Percentiles rank a stretch among this genome's conserved stretches.
phyloP scores from a whole-genome alignment of 2,113 vertebrate species.

The Podarcis muralis region DNA sequence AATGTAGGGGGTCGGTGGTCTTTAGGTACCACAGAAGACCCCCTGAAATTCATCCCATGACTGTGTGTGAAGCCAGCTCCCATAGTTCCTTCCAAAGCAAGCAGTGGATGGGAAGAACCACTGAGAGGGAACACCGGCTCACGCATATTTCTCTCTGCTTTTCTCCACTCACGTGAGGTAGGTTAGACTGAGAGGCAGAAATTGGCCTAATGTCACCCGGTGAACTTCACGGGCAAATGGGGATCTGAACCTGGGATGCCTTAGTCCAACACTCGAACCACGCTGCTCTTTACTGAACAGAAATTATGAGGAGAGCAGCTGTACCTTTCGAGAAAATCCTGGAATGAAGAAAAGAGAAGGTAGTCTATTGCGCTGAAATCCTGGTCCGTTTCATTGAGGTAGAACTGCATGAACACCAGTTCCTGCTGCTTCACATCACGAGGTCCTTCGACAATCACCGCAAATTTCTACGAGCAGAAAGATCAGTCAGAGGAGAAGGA shows the following conservation, averaged over 20 bases:
- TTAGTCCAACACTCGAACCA: not conserved
- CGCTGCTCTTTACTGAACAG: not conserved
- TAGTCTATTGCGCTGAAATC: constrained; percentile 99
- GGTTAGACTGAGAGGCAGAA: not conserved
- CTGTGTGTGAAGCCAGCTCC: not conserved
- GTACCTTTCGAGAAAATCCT: constrained; percentile 78
- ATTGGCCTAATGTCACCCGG: not conserved
- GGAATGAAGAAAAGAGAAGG: constrained; percentile 92
- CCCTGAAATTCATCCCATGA: not conserved
- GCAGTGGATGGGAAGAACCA: too few relatives aligned
- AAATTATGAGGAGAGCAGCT: constrained; percentile 7
- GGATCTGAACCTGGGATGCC: not conserved
- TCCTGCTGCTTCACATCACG: constrained; percentile 90
- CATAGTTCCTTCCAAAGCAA: not conserved
- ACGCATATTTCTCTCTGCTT: not conserved
- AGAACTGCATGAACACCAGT: constrained; percentile 94
- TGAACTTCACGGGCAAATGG: not conserved
- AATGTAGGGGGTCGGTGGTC: not conserved
- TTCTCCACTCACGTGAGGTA: not conserved
- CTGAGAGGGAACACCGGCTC: not conserved
- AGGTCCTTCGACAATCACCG: constrained; percentile 90
- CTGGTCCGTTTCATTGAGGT: constrained; percentile 88
- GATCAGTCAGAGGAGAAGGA: constrained; percentile 19
- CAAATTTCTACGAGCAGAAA: constrained; percentile 78
- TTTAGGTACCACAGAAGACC: not conserved